Evolutionary conservation across 2,888 invertebrate genomes (phyloP).

Genomic region (Drosophila infuscata): DNA sequence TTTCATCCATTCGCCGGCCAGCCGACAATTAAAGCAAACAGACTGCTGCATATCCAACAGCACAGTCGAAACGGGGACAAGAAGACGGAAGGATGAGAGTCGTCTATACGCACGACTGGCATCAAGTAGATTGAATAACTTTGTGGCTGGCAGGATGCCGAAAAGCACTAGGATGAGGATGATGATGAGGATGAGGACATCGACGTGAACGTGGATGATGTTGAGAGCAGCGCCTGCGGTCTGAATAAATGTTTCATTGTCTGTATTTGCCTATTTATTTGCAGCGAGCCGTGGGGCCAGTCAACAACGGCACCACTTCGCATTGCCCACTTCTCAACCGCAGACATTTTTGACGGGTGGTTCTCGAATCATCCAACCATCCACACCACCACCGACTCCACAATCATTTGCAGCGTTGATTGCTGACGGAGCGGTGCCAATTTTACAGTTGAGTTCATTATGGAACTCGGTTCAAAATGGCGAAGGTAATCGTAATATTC

Average conservation of each 20-base stretch:
- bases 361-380: conserved; percentile 6
- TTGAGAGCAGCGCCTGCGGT: conserved; percentile 31
- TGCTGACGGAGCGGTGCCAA: conserved; percentile 54
- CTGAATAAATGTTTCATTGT: conserved; percentile 59
- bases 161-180: neutral
- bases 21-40: conserved; percentile 62
- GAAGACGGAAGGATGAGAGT: neutral
- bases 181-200: neutral
- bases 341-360: conserved; percentile 61
- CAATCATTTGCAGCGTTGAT: conserved; percentile 12
- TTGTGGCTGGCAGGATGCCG: conserved; percentile 27
- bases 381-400: neutral
- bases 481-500: conserved; percentile 55
- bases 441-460: conserved; percentile 74
- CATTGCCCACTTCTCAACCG: conserved; percentile 44
- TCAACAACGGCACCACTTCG: conserved; percentile 17
- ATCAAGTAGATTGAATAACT: conserved; percentile 72
- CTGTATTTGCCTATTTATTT: conserved; percentile 71
- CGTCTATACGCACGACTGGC: conserved; percentile 45
- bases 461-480: conserved; percentile 54
- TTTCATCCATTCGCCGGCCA: conserved; percentile 28
- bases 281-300: conserved; percentile 47
- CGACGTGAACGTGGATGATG: neutral
- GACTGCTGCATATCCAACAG: conserved; percentile 60
- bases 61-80: conserved; percentile 18